Evolutionary conservation across 2,888 invertebrate genomes (phyloP).

Genomic region (Adelphocoris suturalis): DNA sequence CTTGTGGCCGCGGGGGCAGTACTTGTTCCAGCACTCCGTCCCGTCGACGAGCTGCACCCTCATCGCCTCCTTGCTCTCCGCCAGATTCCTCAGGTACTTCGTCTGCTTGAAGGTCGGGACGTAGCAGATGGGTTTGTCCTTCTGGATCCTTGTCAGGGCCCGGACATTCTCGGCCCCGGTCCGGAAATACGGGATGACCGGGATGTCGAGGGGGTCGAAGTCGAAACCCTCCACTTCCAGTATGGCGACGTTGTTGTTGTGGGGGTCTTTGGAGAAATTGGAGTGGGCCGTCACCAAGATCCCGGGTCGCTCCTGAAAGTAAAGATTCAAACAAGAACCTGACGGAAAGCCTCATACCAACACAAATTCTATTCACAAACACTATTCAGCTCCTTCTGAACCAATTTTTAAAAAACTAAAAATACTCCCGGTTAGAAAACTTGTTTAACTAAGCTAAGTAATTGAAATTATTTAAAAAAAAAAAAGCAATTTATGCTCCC

Average conservation of each 20-base stretch:
- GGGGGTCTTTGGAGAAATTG: slow-evolving; percentile 50
- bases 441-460: too few relatives aligned
- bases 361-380: too few relatives aligned
- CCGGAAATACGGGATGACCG: slow-evolving; percentile 41
- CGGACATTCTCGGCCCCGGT: slow-evolving; percentile 38
- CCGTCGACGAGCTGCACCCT: slow-evolving; percentile 49
- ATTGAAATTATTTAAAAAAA: too few relatives aligned
- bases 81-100: slow-evolving; percentile 58
- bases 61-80: slow-evolving; percentile 41
- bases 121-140: slow-evolving; percentile 57
- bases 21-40: slow-evolving; percentile 63
- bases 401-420: too few relatives aligned
- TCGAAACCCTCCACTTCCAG: slow-evolving; percentile 54
- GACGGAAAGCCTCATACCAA: too few relatives aligned
- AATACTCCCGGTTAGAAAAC: too few relatives aligned
- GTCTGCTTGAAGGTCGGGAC: slow-evolving; percentile 64
- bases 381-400: too few relatives aligned
- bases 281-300: slow-evolving; percentile 62
- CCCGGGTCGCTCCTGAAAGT: slow-evolving; percentile 47
- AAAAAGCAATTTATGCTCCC: too few relatives aligned
- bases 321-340: too few relatives aligned
- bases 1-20: slow-evolving; percentile 60
- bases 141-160: slow-evolving; percentile 41
- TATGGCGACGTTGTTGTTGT: slow-evolving; percentile 61
- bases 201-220: slow-evolving; percentile 42